Conservation (phyloP, 2,113 vertebrate species). For the Sebastes fasciatus region DNA sequence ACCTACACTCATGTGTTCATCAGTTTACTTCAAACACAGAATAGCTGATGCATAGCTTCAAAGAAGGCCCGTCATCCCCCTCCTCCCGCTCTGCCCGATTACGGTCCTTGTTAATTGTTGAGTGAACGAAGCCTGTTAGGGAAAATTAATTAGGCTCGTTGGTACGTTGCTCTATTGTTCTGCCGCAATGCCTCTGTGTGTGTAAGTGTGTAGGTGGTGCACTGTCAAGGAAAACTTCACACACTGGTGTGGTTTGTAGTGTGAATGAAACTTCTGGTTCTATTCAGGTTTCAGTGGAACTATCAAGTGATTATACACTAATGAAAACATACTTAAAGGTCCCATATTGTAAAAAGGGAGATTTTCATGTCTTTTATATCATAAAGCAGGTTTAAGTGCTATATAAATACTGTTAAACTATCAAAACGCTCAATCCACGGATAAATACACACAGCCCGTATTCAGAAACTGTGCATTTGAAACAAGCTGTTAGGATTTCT, state of each 20-base stretch:
- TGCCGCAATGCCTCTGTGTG: neutral
- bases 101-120: neutral
- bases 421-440: too few relatives aligned
- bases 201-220: conserved; percentile 1
- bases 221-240: neutral
- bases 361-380: too few relatives aligned
- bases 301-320: neutral
- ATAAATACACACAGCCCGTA: too few relatives aligned
- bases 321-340: too few relatives aligned
- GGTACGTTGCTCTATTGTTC: conserved; percentile 33
- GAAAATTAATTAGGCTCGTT: conserved; percentile 10
- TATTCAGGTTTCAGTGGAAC: conserved; percentile 18
- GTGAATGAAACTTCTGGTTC: conserved; percentile 3
- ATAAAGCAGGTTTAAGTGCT: too few relatives aligned
- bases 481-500: too few relatives aligned
- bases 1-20: conserved; percentile 1
- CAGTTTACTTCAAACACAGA: neutral
- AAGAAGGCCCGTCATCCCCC: conserved; percentile 9
- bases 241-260: neutral
- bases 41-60: neutral
- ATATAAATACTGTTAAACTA: too few relatives aligned
- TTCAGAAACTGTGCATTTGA: too few relatives aligned
- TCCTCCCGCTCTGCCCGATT: conserved; percentile 13
- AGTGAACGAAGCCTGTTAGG: conserved; percentile 1
- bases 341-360: too few relatives aligned